phyloP scores from a whole-genome alignment of 2,113 vertebrate species.

The Anthoscopus minutus region DNA sequence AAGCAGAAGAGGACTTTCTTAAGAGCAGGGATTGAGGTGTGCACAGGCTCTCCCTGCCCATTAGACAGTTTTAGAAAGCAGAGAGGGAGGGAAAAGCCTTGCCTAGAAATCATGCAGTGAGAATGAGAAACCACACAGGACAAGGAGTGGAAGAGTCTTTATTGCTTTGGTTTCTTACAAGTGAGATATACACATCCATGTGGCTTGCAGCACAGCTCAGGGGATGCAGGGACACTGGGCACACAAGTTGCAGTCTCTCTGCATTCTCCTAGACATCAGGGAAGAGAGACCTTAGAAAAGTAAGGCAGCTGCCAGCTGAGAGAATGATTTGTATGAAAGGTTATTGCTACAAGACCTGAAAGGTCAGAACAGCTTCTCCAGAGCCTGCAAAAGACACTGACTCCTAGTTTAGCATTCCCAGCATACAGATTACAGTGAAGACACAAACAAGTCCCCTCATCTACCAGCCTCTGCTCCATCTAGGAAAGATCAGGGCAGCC shows the following conservation, averaged over 20 bases:
- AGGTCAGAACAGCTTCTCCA: not conserved
- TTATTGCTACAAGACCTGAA: not conserved
- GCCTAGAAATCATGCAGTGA: not conserved
- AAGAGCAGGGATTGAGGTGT: not conserved
- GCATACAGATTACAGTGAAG: not conserved
- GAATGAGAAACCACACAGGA: not conserved
- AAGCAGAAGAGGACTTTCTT: not conserved
- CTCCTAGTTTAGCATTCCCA: not conserved
- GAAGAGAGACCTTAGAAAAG: not conserved
- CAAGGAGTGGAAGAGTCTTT: slow-evolving; percentile 19
- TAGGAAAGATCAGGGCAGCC: not conserved
- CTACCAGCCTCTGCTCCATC: not conserved
- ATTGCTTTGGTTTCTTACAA: slow-evolving; percentile 51
- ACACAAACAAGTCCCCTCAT: not conserved
- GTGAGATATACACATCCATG: not conserved
- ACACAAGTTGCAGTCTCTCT: not conserved
- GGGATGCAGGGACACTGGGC: not conserved
- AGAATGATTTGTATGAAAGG: not conserved
- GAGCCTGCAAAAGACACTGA: not conserved
- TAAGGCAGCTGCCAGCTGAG: not conserved
- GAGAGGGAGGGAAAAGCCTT: not conserved
- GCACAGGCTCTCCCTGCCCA: not conserved
- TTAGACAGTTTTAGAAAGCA: not conserved
- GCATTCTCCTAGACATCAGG: not conserved
- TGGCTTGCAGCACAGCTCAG: not conserved